Percentiles rank a stretch among this genome's conserved stretches.
Conservation (phyloP, 1,140 invertebrate genomes). For the Heliconius melpomene region DNA sequence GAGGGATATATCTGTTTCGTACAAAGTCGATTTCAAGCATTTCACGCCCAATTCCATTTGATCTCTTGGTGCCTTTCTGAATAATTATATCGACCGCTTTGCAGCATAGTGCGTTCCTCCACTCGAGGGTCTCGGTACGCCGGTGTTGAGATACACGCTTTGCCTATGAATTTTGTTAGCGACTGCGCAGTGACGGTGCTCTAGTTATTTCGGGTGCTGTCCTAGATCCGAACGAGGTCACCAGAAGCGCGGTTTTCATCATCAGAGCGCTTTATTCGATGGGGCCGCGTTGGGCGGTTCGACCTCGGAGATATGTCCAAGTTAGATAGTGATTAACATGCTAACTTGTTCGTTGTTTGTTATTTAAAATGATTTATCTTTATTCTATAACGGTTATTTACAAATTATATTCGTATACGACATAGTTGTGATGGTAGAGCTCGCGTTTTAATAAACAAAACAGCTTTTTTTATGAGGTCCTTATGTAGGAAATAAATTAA, state of each 20-base stretch:
- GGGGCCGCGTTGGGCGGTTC: conserved; percentile 65
- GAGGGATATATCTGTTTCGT: neutral
- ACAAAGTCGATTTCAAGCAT: conserved; percentile 64
- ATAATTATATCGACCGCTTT: neutral
- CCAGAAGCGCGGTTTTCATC: conserved; percentile 70
- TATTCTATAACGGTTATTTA: too few relatives aligned
- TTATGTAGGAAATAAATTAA: neutral
- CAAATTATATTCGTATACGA: neutral
- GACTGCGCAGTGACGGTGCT: conserved; percentile 74
- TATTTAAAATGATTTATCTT: neutral
- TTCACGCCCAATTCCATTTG: conserved; percentile 37
- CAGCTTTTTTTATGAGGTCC: neutral
- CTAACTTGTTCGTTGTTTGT: neutral
- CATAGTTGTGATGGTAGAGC: neutral
- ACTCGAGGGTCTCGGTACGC: conserved; percentile 38
- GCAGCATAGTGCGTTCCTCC: neutral
- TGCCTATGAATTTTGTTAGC: conserved; percentile 64
- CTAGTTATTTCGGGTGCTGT: conserved; percentile 78
- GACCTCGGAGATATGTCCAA: conserved; percentile 59
- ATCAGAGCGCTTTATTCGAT: conserved; percentile 70
- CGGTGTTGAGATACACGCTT: conserved; percentile 47
- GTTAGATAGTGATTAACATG: conserved; percentile 43
- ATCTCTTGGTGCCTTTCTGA: conserved; percentile 34
- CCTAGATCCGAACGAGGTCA: conserved; percentile 73
- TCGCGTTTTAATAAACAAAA: conserved; percentile 15